These are phyloP conservation scores for Dichetophora obliterata DNA, from an alignment of 2,888 invertebrate species.

Conservation along the genomic window DNA sequence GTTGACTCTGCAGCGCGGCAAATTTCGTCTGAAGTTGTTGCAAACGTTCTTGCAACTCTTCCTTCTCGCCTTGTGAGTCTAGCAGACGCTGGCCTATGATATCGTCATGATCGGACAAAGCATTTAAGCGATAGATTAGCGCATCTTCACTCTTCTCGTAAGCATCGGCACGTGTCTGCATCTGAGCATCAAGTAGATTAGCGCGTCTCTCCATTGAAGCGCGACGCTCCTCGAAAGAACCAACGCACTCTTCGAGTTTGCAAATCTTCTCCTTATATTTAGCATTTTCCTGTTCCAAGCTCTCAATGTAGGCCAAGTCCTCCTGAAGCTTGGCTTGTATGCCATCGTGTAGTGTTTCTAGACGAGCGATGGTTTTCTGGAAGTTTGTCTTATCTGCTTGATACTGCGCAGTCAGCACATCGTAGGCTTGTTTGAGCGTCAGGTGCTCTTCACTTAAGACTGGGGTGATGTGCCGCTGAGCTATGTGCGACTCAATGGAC, in stretches of 20 bases:
- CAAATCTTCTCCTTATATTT: slow-evolving; percentile 76
- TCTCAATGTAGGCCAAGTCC: slow-evolving; percentile 80
- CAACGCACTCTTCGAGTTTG: slow-evolving; percentile 77
- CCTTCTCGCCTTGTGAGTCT: slow-evolving; percentile 72
- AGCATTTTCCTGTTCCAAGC: slow-evolving; percentile 76
- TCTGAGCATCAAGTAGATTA: slow-evolving; percentile 74
- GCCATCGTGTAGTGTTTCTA: slow-evolving; percentile 66
- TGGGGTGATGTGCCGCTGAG: slow-evolving; percentile 35
- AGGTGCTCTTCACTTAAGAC: slow-evolving; percentile 46
- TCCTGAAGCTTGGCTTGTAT: slow-evolving; percentile 80
- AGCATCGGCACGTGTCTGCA: slow-evolving; percentile 75
- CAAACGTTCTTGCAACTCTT: slow-evolving; percentile 70
- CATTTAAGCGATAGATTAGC: slow-evolving; percentile 74
- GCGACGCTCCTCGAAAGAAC: slow-evolving; percentile 74
- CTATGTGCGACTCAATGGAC: slow-evolving; percentile 41
- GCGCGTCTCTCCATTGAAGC: slow-evolving; percentile 75
- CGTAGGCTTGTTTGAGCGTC: slow-evolving; percentile 52
- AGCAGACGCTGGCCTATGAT: slow-evolving; percentile 74
- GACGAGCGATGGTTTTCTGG: slow-evolving; percentile 58
- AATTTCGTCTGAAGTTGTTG: slow-evolving; percentile 70
- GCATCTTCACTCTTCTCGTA: slow-evolving; percentile 76
- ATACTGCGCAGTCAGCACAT: slow-evolving; percentile 53
- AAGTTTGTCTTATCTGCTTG: slow-evolving; percentile 59
- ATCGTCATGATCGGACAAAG: slow-evolving; percentile 76
- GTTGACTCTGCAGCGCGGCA: slow-evolving; percentile 68